Percentiles rank a stretch among this genome's conserved stretches.
phyloP scores from a whole-genome alignment of 2,888 invertebrate species.

The Melanchra persicariae region DNA sequence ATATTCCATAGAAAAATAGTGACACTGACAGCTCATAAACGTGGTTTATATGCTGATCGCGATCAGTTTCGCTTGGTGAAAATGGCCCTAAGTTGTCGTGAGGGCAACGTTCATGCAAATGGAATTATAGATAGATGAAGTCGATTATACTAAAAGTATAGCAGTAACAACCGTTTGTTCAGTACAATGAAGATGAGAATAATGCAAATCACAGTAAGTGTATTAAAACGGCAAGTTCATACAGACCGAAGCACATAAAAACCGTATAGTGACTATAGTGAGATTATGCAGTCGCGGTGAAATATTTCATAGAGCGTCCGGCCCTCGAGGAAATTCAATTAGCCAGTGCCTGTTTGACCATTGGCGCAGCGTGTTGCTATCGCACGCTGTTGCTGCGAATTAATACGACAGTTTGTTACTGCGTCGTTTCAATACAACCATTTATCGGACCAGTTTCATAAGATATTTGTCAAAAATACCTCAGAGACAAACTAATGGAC shows the following conservation, averaged over 20 bases:
- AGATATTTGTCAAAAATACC: neutral
- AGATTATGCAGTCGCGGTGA: conserved; percentile 37
- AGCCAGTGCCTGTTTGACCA: conserved; percentile 61
- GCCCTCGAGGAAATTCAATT: conserved; percentile 64
- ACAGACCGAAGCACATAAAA: conserved; percentile 14
- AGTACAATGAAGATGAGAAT: conserved; percentile 10
- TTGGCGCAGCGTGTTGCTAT: conserved; percentile 50
- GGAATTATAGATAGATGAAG: neutral
- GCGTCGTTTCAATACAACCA: conserved; percentile 22
- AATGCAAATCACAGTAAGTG: conserved; percentile 8
- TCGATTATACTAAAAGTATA: neutral
- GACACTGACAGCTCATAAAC: no score
- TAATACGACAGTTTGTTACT: conserved; percentile 51
- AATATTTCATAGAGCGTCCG: conserved; percentile 46
- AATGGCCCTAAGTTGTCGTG: neutral
- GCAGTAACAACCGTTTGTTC: neutral
- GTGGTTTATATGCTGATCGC: no score
- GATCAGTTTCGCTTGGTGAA: no score
- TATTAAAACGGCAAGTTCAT: conserved; percentile 14
- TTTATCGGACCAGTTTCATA: neutral
- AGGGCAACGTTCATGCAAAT: conserved; percentile 8
- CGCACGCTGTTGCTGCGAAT: conserved; percentile 46
- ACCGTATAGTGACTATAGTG: conserved; percentile 19
- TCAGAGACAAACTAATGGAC: neutral
- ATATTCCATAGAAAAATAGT: no score